Conservation (phyloP, 2,797 vertebrate species). For the Falco biarmicus region DNA sequence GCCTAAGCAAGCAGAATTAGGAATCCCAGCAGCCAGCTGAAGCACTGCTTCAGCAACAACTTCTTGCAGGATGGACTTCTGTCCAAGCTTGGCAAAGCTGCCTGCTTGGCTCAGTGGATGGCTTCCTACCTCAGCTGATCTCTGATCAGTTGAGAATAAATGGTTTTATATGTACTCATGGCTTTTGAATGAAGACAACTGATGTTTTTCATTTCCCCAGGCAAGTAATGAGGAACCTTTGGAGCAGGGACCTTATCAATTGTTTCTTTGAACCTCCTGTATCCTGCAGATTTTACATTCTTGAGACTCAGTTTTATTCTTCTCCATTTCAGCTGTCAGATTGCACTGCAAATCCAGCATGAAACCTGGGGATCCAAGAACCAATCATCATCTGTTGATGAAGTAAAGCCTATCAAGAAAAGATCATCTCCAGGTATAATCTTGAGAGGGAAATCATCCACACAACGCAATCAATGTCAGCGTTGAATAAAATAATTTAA, state of each 20-base stretch:
- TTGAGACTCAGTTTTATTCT: background rate
- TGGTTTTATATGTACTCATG: fast-evolving
- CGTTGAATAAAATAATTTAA: background rate
- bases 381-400: background rate
- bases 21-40: background rate
- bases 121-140: background rate
- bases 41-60: background rate
- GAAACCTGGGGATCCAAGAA: background rate
- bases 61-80: background rate
- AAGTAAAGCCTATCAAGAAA: background rate
- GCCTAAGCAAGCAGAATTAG: background rate
- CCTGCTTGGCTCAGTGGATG: background rate
- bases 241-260: background rate
- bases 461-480: background rate
- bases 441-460: background rate
- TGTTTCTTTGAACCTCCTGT: background rate
- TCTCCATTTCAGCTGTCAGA: background rate
- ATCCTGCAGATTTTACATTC: background rate
- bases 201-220: background rate
- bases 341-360: background rate
- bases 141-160: background rate
- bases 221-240: background rate
- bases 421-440: background rate
- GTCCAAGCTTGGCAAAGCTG: background rate
- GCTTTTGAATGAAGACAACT: background rate